Base-by-base conservation (phyloP, 2,113 vertebrate species). In the Alethe castanea region DNA sequence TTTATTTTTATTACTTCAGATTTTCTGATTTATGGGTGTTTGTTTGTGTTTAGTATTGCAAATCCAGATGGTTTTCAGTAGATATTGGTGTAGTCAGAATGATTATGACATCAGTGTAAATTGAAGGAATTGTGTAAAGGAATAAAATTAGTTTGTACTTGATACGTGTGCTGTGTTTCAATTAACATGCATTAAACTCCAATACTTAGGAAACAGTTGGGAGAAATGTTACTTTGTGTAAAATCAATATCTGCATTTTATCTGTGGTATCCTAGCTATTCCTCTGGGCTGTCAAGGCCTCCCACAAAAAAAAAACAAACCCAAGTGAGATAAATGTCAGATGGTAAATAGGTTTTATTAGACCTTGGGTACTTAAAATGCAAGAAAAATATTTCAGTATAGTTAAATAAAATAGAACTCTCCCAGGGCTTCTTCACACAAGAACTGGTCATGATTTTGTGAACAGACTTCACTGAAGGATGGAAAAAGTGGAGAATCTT, bases 201-300 rank as follows among this genome's bases (percentile, higher is more conserved):
- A 65, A 72, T 78, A 56, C 33, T 54, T 74, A 71, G 28, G 52
- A 71, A 95, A 60, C 6, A 71, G 48, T n/a, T 59, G 36, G 35
- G 81, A 93, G 40, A 91, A 94, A 72, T 16, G 9, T 3, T 87
- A 16, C 70, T 76, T 67, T 82, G 48, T 82, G 45, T 91, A 95
- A 94, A 79, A 91, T 83, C n/a, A 44, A 33, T 82, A 69, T 88
- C 42, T 73, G 11, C 2, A 2, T 76, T 93, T 90, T 93, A 64
- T 85, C 45, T 93, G 28, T 86, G 54, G 54, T 82, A 44, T 92
- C 42, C 35, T 62, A 83, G 36, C 44, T 45, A 73, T 90, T 88
- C 47, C 56, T 64, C 29, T 62, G 54, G 56, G 28, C 31, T 65
- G 53, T 86, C 86, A 76, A 72, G 56, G 38, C 67, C 72, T 86